Percentiles rank a stretch among this genome's conserved stretches.
Conservation (phyloP, 1,140 invertebrate genomes). For the Leptinotarsa texana region DNA sequence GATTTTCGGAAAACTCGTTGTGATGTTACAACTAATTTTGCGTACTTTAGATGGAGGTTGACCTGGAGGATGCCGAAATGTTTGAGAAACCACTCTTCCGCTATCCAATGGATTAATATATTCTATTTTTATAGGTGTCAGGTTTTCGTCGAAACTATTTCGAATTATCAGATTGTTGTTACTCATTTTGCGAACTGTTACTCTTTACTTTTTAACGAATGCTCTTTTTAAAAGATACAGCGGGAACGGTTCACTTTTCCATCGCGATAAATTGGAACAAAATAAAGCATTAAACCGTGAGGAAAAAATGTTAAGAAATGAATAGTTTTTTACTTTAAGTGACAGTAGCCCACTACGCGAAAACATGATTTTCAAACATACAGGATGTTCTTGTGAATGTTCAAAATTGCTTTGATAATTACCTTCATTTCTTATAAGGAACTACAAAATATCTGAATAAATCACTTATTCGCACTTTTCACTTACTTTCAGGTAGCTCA, state of each 20-base stretch:
- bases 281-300: background rate
- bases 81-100: slow-evolving; percentile 38
- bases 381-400: background rate
- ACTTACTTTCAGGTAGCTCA: slow-evolving; percentile 2
- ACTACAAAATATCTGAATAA: background rate
- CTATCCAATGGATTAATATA: slow-evolving; percentile 37
- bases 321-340: slow-evolving; percentile 19
- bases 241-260: slow-evolving; percentile 21
- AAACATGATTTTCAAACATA: background rate
- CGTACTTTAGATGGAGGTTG: slow-evolving; percentile 36
- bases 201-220: background rate
- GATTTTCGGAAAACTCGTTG: slow-evolving; percentile 37
- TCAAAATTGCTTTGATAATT: slow-evolving; percentile 2
- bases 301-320: background rate
- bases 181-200: slow-evolving; percentile 23
- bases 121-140: slow-evolving; percentile 39
- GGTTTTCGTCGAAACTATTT: slow-evolving; percentile 29
- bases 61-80: slow-evolving; percentile 31
- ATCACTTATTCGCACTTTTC: slow-evolving; percentile 1
- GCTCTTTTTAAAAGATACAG: background rate
- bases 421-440: background rate
- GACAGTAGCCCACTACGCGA: slow-evolving; percentile 19
- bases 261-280: slow-evolving; percentile 15
- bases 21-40: slow-evolving; percentile 39
- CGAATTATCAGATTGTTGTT: slow-evolving; percentile 29